Evolutionary conservation across 1,140 invertebrate genomes (phyloP), one percentile per base, ranked within the genome.

Genomic region (Brachystomella parvula): DNA sequence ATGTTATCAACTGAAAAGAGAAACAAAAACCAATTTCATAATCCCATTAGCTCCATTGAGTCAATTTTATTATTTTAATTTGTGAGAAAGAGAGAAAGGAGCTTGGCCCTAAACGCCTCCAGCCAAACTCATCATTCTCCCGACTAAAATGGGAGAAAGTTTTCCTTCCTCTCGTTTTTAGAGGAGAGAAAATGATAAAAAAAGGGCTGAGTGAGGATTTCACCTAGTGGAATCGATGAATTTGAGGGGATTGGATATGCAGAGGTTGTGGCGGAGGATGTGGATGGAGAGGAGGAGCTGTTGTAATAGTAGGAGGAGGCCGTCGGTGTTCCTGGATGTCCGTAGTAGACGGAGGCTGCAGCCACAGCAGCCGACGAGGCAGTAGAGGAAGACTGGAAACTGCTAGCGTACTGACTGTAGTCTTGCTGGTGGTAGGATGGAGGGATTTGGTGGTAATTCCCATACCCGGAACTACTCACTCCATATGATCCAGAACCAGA

Each of bases 1-100:
- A 78, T 98, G 95, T 68, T 35, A 57, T 67, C 67, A 61, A 69
- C 67, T 72, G 47, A n/a, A 66, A 64, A 47, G 30, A 39, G 32
- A 63, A 60, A 35, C 26, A 35, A 60, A 60, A 32, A 60, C 9
- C 33, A 12, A 60, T 32, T 60, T 60, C 58, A 9, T 15, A 21
- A 21, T n/a, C n/a, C n/a, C n/a, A n/a, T n/a, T n/a, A n/a, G n/a
- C 35, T 28, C 26, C 15, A 26, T 57, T 58, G 19, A 30, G 29
- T n/a, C 19, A 56, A 15, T 65, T 17, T 35, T 64, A 3, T 28
- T 12, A 53, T 31, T 28, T 33, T 24, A 26, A 21, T 2, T 21
- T 61, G 3, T 28, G n/a, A 19, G 29, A 12, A 59, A 19, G 2
- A 47, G 19, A 29, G 47, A 53, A 53, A 9, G 35, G 35, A 19